Base-by-base conservation (phyloP, 2,888 invertebrate genomes). In the Pristionchus maxplancki region DNA sequence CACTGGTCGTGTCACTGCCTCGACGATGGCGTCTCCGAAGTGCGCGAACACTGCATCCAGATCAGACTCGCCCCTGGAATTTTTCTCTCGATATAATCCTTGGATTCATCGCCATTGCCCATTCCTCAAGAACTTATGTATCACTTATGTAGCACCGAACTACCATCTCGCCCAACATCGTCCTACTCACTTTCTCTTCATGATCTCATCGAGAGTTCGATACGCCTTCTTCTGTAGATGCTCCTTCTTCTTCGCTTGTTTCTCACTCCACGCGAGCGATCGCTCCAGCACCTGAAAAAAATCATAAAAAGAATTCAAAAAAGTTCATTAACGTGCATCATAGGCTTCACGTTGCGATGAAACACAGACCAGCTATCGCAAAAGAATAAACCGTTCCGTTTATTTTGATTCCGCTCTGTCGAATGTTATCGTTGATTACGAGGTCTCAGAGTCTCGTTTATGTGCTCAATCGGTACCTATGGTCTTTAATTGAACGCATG, bases 171-270 rank as follows among this genome's bases (percentile, higher is more conserved):
- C 5, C 50, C 50, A 50, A 50, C 5, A 50, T 50, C 2, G 50
- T 13, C 50, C 50, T 31, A 40, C 90, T 8, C 64, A 89, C 89
- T 90, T 90, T 81, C 94, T 89, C 86, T 90, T 91, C 84, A 93
- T 90, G 15, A 94, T 90, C 85, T 94, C 93, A 53, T 92, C 93
- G 44, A 94, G 89, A 53, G 94, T 91, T 83, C 93, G 89, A 89
- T 92, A 94, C 0, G 94, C 93, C 88, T 94, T 94, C 91, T 94
- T 94, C 89, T 94, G 94, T 31, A 92, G 90, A 34, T 78, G 74
- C 34, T 74, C 74, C 53, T 58, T 48, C 87, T 87, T 87, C 78
- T 87, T 87, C 15, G 31, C 34, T 40, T 86, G 86, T 67, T 67
- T 86, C 78, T 50, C 74, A 37, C 40, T 40, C 87, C 87, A 87